Base-by-base conservation (phyloP, 2,888 invertebrate genomes). In the Himalopsyche kuldschensis region DNA sequence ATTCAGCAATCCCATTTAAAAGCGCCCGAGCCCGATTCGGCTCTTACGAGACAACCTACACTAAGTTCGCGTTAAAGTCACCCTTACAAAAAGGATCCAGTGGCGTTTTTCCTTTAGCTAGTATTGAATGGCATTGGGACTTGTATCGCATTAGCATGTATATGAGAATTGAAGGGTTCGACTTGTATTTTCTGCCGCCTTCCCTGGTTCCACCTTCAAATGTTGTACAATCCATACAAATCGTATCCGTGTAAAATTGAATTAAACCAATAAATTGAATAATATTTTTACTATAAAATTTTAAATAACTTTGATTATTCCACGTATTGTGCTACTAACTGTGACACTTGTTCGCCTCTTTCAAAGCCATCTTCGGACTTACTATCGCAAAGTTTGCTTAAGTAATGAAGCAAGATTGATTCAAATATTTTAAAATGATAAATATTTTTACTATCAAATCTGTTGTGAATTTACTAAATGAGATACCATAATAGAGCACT, bases 91-190 rank as follows among this genome's bases (percentile, higher is more conserved):
- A 55, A 55, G 55, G 55, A 20, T 55, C 20, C 24, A 55, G 55
- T 55, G 55, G 55, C 55, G 55, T 55, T 55, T 55, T 55, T 55
- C 55, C 55, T 55, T 55, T 20, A 20, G 55, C 55, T 55, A 55
- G 55, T 55, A 55, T 55, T 55, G 32, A 75, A 75, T 31, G 31
- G 75, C 75, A 75, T 20, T 75, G 30, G 75, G 75, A 75, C 30
- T 32, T 30, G 75, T 46, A 48, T 55, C 24, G 76, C 82, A 84
- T 84, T 84, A 84, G 82, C 84, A 84, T 84, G 80, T 82, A 84
- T 84, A 84, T 84, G 80, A 76, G 82, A 82, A 82, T 82, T 35
- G 63, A 48, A 69, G 82, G 82, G 82, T 81, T 55, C 55, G 55
- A 55, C 55, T 55, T 55, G 55, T 55, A 55, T 55, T 55, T 20